These are phyloP conservation scores for Pseudomyrmex dendroicus DNA, from an alignment of 1,140 invertebrate species.

Conservation along the genomic window DNA sequence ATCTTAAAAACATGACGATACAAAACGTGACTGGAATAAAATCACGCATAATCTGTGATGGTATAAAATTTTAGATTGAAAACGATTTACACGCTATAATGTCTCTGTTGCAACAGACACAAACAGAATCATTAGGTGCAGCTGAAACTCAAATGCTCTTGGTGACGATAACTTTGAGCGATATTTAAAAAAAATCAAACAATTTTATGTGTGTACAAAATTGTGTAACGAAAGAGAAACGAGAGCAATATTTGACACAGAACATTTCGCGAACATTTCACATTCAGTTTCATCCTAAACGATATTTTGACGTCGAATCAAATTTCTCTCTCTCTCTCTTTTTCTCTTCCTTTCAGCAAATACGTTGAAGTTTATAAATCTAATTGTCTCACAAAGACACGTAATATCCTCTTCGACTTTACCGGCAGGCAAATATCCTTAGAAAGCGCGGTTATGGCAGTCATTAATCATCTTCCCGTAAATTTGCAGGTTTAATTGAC, in stretches of 20 bases:
- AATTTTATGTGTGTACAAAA: too few species aligned
- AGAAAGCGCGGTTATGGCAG: not conserved
- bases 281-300: not conserved
- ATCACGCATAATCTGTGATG: not conserved
- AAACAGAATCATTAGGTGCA: too few species aligned
- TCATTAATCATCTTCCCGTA: conserved; percentile 14
- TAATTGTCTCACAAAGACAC: conserved; percentile 1
- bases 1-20: conserved; percentile 24
- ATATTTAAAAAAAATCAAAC: too few species aligned
- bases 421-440: conserved; percentile 8
- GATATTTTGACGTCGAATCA: not conserved
- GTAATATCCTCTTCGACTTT: not conserved
- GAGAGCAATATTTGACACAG: too few species aligned
- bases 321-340: not conserved
- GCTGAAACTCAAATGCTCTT: too few species aligned
- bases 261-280: too few species aligned
- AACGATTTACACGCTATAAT: not conserved
- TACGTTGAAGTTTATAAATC: not conserved
- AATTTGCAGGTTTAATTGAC: conserved; percentile 5
- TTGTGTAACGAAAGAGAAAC: too few species aligned
- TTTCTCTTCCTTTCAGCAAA: not conserved
- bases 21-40: conserved; percentile 1
- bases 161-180: too few species aligned
- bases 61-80: conserved; percentile 12
- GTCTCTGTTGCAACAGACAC: not conserved